Evolutionary conservation across 2,797 vertebrate genomes (phyloP), one percentile per base, ranked within the genome.

Genomic region (Hypotaenidia okinawae): DNA sequence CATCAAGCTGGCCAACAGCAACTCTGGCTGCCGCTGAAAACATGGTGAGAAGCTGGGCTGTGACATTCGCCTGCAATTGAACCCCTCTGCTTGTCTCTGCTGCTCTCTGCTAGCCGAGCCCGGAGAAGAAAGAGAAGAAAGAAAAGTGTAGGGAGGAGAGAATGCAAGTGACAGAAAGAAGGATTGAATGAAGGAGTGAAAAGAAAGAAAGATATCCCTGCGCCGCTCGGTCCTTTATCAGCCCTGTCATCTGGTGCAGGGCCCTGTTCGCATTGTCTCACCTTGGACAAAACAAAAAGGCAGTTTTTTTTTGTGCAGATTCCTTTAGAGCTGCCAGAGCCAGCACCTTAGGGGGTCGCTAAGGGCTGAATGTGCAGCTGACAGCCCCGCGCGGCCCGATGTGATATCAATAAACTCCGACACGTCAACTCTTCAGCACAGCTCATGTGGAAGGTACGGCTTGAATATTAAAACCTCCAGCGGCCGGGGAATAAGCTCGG

Each of bases 401-500:
- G 97, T 97, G 98, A 98, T 98, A 98, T 98, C 98, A 98, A 98
- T 98, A 98, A 98, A 98, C 90, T 97, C 98, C 97, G 97, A 98
- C 98, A 98, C 93, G 97, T 97, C 99, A 98, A 98, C 98, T 97
- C 98, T 98, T 97, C 97, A 97, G 98, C 97, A 97, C 98, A 96
- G 97, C 97, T 97, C 98, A 94, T 93, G 95, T 96, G 98, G 98
- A 98, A 98, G 98, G 98, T 98, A 93, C 95, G 95, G 97, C 95
- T 96, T 97, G 98, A 98, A 98, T 98, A 98, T 98, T 98, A 97
- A 98, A 97, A 97, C 96, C 98, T 97, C 97, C 97, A 94, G 95
- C 62, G 88, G 97, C 97, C 90, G 82, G 94, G 93, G 77, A 97
- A 97, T 96, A 91, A 85, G 92, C 96, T 91, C 81, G 93, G 97